Conservation (phyloP, 2,113 vertebrate genomes). For the Pristiophorus japonicus region DNA sequence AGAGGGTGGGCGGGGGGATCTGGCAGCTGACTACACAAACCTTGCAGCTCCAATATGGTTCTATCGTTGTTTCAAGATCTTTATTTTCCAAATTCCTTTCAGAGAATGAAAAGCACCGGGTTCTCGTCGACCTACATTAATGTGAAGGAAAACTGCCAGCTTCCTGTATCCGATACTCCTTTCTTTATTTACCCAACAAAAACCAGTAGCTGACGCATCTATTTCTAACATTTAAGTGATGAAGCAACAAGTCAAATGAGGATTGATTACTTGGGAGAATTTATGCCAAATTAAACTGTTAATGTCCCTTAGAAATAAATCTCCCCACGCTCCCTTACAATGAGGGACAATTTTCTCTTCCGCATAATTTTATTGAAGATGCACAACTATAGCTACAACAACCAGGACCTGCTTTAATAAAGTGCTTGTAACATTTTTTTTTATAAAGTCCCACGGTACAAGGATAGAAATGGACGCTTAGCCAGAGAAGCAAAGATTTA, state of each 20-base stretch:
- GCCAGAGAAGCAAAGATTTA: too few relatives aligned
- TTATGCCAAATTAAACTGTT: neutral
- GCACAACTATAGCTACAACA: too few relatives aligned
- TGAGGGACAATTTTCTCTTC: neutral
- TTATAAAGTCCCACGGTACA: too few relatives aligned
- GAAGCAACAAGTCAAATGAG: neutral
- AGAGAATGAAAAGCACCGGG: neutral
- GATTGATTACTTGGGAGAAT: neutral
- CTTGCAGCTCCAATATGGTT: neutral
- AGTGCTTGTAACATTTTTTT: neutral
- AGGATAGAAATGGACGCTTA: too few relatives aligned
- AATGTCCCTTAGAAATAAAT: neutral
- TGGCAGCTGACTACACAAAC: neutral
- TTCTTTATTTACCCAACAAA: neutral
- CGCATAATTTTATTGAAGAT: neutral
- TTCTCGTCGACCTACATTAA: neutral
- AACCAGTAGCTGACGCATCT: neutral
- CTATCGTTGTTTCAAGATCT: too few relatives aligned
- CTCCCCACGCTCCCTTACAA: neutral
- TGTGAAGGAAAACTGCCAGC: neutral
- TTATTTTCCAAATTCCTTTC: neutral
- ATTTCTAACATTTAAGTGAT: neutral
- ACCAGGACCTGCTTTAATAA: neutral
- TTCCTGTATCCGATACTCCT: neutral
- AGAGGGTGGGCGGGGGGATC: neutral